Conservation (phyloP, 2,888 invertebrate genomes). For the Tenodera sinensis region DNA sequence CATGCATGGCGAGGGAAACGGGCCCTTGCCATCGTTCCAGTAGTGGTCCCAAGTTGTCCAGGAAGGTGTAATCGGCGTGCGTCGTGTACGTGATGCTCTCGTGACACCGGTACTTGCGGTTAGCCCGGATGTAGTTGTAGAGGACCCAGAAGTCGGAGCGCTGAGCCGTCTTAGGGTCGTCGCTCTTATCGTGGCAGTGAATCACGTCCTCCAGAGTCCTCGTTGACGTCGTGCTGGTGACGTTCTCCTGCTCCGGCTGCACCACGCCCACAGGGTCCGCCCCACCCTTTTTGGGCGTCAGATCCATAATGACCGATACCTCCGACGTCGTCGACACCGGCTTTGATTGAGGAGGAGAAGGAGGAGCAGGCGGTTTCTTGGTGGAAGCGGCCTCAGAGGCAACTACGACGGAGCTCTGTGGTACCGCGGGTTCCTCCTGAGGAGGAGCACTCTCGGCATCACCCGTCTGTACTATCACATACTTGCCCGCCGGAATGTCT, state of each 20-base stretch:
- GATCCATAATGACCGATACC: not conserved
- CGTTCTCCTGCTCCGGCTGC: not conserved
- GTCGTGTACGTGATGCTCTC: constrained; percentile 89
- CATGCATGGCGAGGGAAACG: constrained; percentile 80
- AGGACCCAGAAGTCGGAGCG: constrained; percentile 85
- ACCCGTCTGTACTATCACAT: not conserved
- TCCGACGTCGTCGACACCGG: not conserved
- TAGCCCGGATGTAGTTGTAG: constrained; percentile 74
- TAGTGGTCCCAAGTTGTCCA: constrained; percentile 83
- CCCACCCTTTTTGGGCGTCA: not conserved
- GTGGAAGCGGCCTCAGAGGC: not conserved
- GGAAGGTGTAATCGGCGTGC: constrained; percentile 86
- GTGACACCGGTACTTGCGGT: constrained; percentile 65
- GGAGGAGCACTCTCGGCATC: not conserved
- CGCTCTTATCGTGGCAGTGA: constrained; percentile 62
- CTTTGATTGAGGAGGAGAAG: not conserved
- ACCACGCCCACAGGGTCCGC: not conserved
- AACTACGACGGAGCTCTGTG: not conserved
- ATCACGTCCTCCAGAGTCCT: constrained; percentile 39
- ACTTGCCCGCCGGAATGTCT: constrained; percentile 34
- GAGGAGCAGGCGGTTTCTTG: not conserved
- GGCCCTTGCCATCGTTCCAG: constrained; percentile 86
- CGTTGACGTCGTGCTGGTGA: not conserved
- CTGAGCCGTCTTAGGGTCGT: constrained; percentile 59
- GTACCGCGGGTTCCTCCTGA: not conserved